These are phyloP conservation scores for Sarcophaga caerulescens DNA, from an alignment of 2,888 invertebrate species.

Conservation along the genomic window DNA sequence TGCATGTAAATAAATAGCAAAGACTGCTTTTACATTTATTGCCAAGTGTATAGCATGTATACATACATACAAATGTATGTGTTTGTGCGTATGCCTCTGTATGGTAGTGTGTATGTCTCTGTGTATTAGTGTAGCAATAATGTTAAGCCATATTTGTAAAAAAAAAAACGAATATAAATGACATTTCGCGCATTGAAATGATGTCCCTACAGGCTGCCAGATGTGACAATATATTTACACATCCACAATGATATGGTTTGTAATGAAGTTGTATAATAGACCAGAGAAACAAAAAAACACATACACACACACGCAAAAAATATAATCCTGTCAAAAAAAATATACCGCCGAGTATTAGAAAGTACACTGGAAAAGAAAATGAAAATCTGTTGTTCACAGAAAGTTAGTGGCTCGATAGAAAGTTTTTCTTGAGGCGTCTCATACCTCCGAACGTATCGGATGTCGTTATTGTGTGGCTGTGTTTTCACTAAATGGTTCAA, in stretches of 20 bases:
- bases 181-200: slow-evolving; percentile 65
- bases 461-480: no score
- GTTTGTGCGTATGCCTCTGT: no score
- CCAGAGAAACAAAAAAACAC: slow-evolving; percentile 16
- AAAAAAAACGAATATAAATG: slow-evolving; percentile 64
- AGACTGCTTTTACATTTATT: slow-evolving; percentile 14
- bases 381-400: no score
- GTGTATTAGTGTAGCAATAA: slow-evolving; percentile 11
- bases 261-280: slow-evolving; percentile 63
- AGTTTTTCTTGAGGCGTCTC: no score
- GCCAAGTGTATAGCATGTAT: background rate
- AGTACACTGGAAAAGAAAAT: no score
- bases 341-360: no score
- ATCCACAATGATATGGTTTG: slow-evolving; percentile 59
- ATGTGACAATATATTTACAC: slow-evolving; percentile 59
- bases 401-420: no score
- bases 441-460: no score
- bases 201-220: slow-evolving; percentile 45
- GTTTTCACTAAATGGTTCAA: no score
- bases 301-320: background rate
- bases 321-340: no score
- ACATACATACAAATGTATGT: background rate
- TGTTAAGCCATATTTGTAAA: slow-evolving; percentile 49
- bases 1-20: slow-evolving; percentile 3
- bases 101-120: no score